A percentile compares a stretch with the other conserved stretches of the same genome.
phyloP scores from a whole-genome alignment of 2,888 invertebrate genomes.

The Saturnia pavonia region DNA sequence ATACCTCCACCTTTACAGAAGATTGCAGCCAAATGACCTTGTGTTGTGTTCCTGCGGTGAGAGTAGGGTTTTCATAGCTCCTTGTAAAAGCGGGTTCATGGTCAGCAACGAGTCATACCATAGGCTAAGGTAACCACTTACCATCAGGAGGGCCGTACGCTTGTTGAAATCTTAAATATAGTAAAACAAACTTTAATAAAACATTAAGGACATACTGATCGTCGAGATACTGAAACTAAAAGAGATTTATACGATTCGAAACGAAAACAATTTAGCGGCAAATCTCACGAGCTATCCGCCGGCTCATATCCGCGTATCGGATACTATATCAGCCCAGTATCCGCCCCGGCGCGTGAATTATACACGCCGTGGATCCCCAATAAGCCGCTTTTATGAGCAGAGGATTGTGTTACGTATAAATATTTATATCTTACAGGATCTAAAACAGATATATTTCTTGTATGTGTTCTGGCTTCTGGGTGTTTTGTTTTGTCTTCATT shows the following conservation, averaged over 20 bases:
- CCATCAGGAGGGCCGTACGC: too few relatives aligned
- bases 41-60: too few relatives aligned
- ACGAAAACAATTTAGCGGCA: slow-evolving; percentile 37
- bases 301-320: slow-evolving; percentile 39
- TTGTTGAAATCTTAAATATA: too few relatives aligned
- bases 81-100: too few relatives aligned
- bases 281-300: slow-evolving; percentile 32
- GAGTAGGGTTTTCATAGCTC: too few relatives aligned
- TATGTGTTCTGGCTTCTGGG: neutral
- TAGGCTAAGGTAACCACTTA: too few relatives aligned
- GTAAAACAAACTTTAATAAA: neutral
- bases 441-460: slow-evolving; percentile 45
- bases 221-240: slow-evolving; percentile 5
- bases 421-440: slow-evolving; percentile 66
- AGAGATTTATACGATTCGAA: slow-evolving; percentile 26
- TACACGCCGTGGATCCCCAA: slow-evolving; percentile 42
- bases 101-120: too few relatives aligned
- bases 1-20: too few relatives aligned
- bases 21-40: too few relatives aligned
- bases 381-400: slow-evolving; percentile 61
- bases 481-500: neutral
- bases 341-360: slow-evolving; percentile 44
- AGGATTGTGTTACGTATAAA: slow-evolving; percentile 59
- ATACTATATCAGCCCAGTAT: slow-evolving; percentile 38
- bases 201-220: neutral